A percentile compares a stretch with the other conserved stretches of the same genome.
Evolutionary conservation across 2,888 invertebrate genomes (phyloP).

Genomic region (Andrena minutula): DNA sequence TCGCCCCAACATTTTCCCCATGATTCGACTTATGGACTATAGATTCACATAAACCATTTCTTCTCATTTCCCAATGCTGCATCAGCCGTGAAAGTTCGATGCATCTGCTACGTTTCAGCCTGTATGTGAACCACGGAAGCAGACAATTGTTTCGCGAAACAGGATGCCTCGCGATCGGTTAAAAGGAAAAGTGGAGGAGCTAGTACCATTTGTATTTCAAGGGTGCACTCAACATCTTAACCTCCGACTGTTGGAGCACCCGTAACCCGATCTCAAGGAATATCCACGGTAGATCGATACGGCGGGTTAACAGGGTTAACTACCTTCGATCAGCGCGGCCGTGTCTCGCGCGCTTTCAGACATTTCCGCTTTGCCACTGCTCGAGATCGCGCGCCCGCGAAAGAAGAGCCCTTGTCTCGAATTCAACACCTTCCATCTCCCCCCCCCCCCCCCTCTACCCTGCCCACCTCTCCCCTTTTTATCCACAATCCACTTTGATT

Average conservation of each 20-base stretch:
- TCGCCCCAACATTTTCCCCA: too few relatives aligned
- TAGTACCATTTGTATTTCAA: conserved; percentile 68
- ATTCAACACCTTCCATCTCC: conserved; percentile 49
- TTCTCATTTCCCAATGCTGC: too few relatives aligned
- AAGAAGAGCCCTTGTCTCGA: conserved; percentile 60
- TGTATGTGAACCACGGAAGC: not conserved
- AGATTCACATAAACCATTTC: too few relatives aligned
- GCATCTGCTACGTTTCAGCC: too few relatives aligned
- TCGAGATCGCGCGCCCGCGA: conserved; percentile 37
- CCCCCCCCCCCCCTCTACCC: not conserved
- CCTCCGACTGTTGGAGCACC: conserved; percentile 52
- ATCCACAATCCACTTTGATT: conserved; percentile 63
- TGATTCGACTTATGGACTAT: too few relatives aligned
- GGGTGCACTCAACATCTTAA: conserved; percentile 75
- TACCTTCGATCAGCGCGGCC: conserved; percentile 66
- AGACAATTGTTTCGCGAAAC: conserved; percentile 45
- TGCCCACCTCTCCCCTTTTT: conserved; percentile 21
- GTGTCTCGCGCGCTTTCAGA: conserved; percentile 44
- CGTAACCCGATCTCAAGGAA: conserved; percentile 72
- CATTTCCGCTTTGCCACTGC: conserved; percentile 32
- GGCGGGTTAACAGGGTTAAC: conserved; percentile 77
- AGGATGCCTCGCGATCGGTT: conserved; percentile 28
- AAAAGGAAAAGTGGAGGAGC: conserved; percentile 49
- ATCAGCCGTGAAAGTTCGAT: too few relatives aligned
- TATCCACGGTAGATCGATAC: conserved; percentile 65